Percentiles rank a stretch among this genome's conserved stretches.
Conservation (phyloP, 2,888 invertebrate genomes). For the Tenodera sinensis region DNA sequence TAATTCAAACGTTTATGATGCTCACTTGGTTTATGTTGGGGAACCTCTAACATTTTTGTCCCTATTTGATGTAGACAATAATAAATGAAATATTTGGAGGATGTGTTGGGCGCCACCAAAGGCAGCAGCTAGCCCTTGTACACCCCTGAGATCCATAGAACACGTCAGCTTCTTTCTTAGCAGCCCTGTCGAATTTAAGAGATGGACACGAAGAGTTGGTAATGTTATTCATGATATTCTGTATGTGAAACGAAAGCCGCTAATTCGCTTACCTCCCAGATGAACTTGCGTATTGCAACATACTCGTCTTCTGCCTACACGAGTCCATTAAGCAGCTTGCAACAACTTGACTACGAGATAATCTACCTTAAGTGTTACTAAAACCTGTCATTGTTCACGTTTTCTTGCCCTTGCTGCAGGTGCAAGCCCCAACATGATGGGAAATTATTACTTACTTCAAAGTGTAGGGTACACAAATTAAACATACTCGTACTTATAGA, state of each 20-base stretch:
- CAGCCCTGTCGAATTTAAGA: background rate
- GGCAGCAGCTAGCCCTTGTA: background rate
- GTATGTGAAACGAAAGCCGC: background rate
- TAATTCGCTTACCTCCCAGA: background rate
- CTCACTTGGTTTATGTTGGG: no score
- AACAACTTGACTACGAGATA: background rate
- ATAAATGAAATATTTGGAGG: no score
- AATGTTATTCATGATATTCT: background rate
- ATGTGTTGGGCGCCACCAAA: no score
- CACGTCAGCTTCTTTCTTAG: background rate
- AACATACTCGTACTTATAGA: no score
- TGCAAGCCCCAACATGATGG: background rate
- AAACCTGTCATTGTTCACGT: background rate
- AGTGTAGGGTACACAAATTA: no score
- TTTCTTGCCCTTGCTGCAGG: background rate
- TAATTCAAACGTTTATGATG: no score
- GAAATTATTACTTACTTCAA: no score
- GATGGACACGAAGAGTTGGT: background rate
- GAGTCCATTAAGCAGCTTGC: background rate
- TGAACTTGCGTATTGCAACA: background rate
- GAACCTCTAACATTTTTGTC: no score
- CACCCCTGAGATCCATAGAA: background rate
- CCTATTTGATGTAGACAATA: no score
- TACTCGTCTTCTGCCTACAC: background rate
- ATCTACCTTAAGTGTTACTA: background rate